These are phyloP conservation scores for Cyrtodaria siliqua DNA, from an alignment of 2,888 invertebrate genomes.

Conservation along the genomic window DNA sequence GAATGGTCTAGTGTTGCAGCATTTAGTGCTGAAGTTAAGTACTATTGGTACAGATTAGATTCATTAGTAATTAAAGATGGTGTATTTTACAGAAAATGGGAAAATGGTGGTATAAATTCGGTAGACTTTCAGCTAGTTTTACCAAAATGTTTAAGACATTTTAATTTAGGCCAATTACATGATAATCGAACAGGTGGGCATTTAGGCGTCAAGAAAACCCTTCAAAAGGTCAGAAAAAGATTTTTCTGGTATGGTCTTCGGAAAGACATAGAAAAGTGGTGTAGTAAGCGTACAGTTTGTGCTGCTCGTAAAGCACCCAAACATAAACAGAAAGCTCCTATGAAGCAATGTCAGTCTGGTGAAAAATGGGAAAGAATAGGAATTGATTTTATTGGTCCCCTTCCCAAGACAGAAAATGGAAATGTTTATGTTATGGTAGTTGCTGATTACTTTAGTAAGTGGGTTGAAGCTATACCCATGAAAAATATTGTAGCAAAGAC, in stretches of 20 bases:
- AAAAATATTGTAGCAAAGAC: background rate
- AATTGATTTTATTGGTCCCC: slow-evolving; percentile 41
- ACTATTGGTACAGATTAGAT: background rate
- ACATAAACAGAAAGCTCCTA: too few relatives aligned
- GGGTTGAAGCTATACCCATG: slow-evolving; percentile 8
- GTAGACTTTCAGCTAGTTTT: slow-evolving; percentile 1
- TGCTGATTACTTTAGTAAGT: slow-evolving; percentile 6
- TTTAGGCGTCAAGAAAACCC: slow-evolving; percentile 20
- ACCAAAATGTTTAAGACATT: background rate
- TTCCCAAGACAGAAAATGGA: background rate
- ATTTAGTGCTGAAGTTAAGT: background rate
- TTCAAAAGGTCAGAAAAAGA: slow-evolving; percentile 9
- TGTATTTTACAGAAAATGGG: too few relatives aligned
- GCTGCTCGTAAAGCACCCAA: too few relatives aligned
- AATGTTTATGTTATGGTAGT: slow-evolving; percentile 6
- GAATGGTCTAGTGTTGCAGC: background rate
- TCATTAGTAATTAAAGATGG: background rate
- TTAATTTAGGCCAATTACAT: slow-evolving; percentile 4
- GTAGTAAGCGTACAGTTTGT: background rate
- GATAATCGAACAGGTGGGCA: slow-evolving; percentile 13
- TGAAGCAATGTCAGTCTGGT: background rate
- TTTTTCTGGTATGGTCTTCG: slow-evolving; percentile 28
- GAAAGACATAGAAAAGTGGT: slow-evolving; percentile 20
- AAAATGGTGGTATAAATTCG: background rate
- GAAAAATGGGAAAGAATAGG: slow-evolving; percentile 32